Conservation (phyloP, 2,113 vertebrate species). For the Eclectus roratus region DNA sequence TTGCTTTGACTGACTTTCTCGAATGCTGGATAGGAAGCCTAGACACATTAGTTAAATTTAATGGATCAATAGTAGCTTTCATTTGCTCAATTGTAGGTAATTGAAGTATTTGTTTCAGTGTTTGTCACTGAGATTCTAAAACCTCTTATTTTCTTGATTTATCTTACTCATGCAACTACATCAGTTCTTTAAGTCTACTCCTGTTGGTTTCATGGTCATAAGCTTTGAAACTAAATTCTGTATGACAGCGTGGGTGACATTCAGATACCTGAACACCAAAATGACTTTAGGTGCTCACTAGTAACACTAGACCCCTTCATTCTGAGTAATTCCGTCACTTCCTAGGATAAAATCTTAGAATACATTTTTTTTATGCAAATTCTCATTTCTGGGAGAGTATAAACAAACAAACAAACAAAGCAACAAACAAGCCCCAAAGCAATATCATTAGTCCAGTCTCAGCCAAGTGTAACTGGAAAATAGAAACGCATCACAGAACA, state of each 20-base stretch:
- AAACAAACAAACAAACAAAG: background rate
- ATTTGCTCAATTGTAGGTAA: background rate
- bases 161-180: background rate
- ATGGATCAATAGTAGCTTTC: accelerated
- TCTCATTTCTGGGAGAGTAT: background rate
- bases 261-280: background rate
- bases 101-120: background rate
- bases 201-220: background rate
- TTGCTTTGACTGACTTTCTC: background rate
- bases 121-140: background rate
- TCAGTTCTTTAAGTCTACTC: background rate
- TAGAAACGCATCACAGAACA: background rate
- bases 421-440: background rate
- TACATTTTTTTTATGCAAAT: background rate
- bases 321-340: background rate
- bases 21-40: background rate
- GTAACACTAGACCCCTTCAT: background rate
- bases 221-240: background rate
- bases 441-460: background rate
- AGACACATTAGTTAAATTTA: background rate
- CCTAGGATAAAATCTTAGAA: background rate
- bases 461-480: background rate
- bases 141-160: background rate
- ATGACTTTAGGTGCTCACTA: background rate
- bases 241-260: background rate